phyloP scores from a whole-genome alignment of 2,113 vertebrate genomes.

The Oxygymnocypris stewartii region DNA sequence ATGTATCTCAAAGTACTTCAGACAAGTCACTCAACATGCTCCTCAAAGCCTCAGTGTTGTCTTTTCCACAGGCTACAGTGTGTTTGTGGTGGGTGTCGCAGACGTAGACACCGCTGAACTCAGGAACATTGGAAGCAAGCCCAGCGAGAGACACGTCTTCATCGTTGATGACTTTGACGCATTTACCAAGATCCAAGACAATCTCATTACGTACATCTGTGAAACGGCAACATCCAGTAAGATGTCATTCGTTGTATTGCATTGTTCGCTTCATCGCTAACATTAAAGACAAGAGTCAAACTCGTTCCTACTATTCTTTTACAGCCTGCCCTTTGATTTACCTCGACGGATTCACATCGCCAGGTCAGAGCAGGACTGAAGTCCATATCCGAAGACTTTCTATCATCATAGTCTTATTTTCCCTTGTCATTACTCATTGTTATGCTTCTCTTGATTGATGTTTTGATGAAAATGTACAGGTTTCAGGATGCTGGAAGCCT shows the following conservation, averaged over 20 bases:
- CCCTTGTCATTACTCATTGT: neutral
- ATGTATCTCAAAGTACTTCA: neutral
- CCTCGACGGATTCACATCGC: constrained; percentile 95
- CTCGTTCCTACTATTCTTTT: constrained; percentile 42
- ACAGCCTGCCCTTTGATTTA: constrained; percentile 97
- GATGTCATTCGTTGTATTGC: constrained; percentile 50
- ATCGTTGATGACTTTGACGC: constrained; percentile 96
- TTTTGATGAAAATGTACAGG: constrained; percentile 71
- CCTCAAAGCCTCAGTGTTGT: neutral
- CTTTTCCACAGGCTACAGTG: constrained; percentile 85
- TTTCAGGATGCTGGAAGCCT: constrained; percentile 97
- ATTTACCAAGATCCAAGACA: constrained; percentile 97
- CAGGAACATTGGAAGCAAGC: constrained; percentile 92
- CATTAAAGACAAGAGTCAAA: neutral
- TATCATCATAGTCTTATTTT: neutral
- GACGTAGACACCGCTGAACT: constrained; percentile 91
- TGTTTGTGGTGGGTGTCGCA: constrained; percentile 95
- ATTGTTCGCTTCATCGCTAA: neutral
- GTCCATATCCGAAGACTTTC: neutral
- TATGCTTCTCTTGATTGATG: neutral
- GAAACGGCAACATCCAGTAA: constrained; percentile 98
- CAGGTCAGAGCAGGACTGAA: constrained; percentile 78
- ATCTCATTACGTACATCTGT: constrained; percentile 97
- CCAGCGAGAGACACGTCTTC: constrained; percentile 95
- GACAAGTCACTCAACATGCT: neutral